Evolutionary conservation across 2,113 vertebrate genomes (phyloP).

Genomic region (Trematomus loennbergii): DNA sequence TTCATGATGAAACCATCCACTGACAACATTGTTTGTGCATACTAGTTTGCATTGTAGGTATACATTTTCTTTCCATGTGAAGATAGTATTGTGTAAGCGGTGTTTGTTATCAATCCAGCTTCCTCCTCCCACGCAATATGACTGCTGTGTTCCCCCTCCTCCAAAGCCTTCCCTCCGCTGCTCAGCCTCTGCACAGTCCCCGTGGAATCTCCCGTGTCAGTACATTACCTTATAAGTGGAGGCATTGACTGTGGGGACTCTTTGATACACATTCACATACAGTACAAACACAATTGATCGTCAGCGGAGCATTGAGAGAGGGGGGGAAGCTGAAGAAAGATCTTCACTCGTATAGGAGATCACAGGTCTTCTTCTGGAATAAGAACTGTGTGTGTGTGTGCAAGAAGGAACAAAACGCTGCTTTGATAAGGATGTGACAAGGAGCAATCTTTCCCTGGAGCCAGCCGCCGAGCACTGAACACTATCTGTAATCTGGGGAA

Average conservation of each 20-base stretch:
- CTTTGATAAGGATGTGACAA: slow-evolving; percentile 83
- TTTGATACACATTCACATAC: slow-evolving; percentile 81
- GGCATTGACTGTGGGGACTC: slow-evolving; percentile 78
- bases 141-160: slow-evolving; percentile 64
- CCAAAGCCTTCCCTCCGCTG: slow-evolving; percentile 55
- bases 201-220: slow-evolving; percentile 73
- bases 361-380: slow-evolving; percentile 68
- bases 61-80: slow-evolving; percentile 49
- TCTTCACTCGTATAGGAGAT: slow-evolving; percentile 68
- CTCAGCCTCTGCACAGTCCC: slow-evolving; percentile 72
- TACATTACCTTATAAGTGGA: slow-evolving; percentile 82
- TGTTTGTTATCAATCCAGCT: slow-evolving; percentile 62
- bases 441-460: slow-evolving; percentile 74
- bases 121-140: slow-evolving; percentile 69
- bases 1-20: slow-evolving; percentile 50
- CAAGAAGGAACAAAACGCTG: slow-evolving; percentile 69
- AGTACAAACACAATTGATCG: slow-evolving; percentile 84
- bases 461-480: slow-evolving; percentile 45
- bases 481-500: slow-evolving; percentile 65
- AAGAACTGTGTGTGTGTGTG: slow-evolving; percentile 44
- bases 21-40: slow-evolving; percentile 25
- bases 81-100: slow-evolving; percentile 58
- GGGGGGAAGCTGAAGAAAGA: slow-evolving; percentile 53
- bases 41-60: slow-evolving; percentile 42
- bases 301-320: slow-evolving; percentile 41